phyloP scores from a whole-genome alignment of 2,888 invertebrate species.

The Silvanus unidentatus region DNA sequence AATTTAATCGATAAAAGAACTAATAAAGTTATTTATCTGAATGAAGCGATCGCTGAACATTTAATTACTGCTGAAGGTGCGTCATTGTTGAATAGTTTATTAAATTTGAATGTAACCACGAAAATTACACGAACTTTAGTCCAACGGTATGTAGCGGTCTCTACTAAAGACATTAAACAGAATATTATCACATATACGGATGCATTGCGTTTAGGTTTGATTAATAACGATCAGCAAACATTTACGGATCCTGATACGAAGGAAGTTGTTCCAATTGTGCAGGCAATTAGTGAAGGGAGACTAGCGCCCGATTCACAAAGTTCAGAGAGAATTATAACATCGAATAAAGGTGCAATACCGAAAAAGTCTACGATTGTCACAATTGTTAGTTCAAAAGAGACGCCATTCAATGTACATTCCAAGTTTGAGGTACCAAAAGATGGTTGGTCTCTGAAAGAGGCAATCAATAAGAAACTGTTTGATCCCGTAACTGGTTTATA shows the following conservation, averaged over 20 bases:
- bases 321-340: conserved; percentile 30
- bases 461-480: conserved; percentile 75
- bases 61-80: conserved; percentile 85
- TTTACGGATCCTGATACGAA: conserved; percentile 73
- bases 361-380: conserved; percentile 28
- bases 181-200: conserved; percentile 69
- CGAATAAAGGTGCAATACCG: conserved; percentile 25
- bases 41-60: conserved; percentile 79
- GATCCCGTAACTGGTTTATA: conserved; percentile 80
- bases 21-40: conserved; percentile 69
- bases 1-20: conserved; percentile 71
- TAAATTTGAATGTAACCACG: conserved; percentile 82
- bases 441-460: conserved; percentile 78
- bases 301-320: conserved; percentile 54
- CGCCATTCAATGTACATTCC: conserved; percentile 13
- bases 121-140: conserved; percentile 82
- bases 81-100: conserved; percentile 72
- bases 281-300: conserved; percentile 70
- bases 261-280: conserved; percentile 65
- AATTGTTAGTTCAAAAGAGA: conserved; percentile 25
- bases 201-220: conserved; percentile 69
- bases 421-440: conserved; percentile 69
- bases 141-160: conserved; percentile 73
- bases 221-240: conserved; percentile 71
- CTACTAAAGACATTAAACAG: conserved; percentile 56